Conservation (phyloP, 1,140 invertebrate species). For the Pachypeltis micranthus region DNA sequence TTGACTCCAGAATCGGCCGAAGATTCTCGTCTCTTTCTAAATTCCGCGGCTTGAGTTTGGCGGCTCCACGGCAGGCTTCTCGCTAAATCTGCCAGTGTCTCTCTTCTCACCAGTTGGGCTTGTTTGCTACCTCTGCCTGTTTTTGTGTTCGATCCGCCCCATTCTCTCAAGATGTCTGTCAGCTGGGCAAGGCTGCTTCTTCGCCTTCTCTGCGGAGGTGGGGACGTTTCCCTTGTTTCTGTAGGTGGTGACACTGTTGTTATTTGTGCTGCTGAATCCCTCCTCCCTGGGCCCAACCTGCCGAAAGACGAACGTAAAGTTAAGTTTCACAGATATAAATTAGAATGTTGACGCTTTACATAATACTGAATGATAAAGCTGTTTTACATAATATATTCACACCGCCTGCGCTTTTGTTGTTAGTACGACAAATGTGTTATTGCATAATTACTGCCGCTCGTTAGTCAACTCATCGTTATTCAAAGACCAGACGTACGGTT, state of each 20-base stretch:
- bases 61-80: slow-evolving; percentile 56
- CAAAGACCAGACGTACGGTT: too few species aligned
- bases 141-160: slow-evolving; percentile 46
- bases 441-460: too few species aligned
- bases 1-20: slow-evolving; percentile 72
- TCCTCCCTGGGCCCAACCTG: slow-evolving; percentile 45
- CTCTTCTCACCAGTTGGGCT: slow-evolving; percentile 60
- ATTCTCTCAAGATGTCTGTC: slow-evolving; percentile 73
- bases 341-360: slow-evolving; percentile 12
- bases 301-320: slow-evolving; percentile 9
- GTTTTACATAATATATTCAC: too few species aligned
- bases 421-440: too few species aligned
- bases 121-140: slow-evolving; percentile 40
- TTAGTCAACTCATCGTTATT: too few species aligned
- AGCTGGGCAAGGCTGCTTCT: slow-evolving; percentile 74
- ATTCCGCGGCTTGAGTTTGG: slow-evolving; percentile 35
- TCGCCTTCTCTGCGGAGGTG: slow-evolving; percentile 51
- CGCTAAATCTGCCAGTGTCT: slow-evolving; percentile 71
- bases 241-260: slow-evolving; percentile 67
- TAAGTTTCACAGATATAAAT: slow-evolving; percentile 19
- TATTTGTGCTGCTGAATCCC: slow-evolving; percentile 80
- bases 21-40: slow-evolving; percentile 60
- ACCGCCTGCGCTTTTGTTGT: too few species aligned
- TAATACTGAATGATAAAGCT: not conserved
- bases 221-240: slow-evolving; percentile 50